These are phyloP conservation scores for Chironomus striatipennis DNA, from an alignment of 1,140 invertebrate species.

Conservation along the genomic window DNA sequence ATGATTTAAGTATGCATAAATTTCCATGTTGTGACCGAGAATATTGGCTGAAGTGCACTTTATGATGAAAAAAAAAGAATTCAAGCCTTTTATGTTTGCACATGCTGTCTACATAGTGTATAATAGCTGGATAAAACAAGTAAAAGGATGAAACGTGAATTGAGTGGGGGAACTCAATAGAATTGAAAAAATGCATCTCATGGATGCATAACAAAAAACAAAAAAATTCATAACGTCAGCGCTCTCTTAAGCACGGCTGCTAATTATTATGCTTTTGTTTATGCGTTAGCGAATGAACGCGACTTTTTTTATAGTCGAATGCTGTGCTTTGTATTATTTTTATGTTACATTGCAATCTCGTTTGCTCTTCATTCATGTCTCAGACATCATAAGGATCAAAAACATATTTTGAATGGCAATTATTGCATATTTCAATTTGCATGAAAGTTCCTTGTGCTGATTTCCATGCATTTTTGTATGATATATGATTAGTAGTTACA, in stretches of 20 bases:
- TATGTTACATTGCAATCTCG: not conserved
- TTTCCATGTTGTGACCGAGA: constrained; percentile 12
- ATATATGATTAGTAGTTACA: too few relatives aligned
- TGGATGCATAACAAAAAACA: too few relatives aligned
- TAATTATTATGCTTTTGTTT: constrained; percentile 15
- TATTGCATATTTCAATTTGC: too few relatives aligned
- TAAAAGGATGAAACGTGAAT: too few relatives aligned
- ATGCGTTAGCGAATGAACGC: constrained; percentile 1
- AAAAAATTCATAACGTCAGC: not conserved
- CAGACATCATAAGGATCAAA: constrained; percentile 8
- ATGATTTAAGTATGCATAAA: constrained; percentile 9
- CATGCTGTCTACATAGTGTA: too few relatives aligned
- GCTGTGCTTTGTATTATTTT: not conserved
- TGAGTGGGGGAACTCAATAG: too few relatives aligned
- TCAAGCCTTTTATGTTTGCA: too few relatives aligned
- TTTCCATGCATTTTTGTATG: too few relatives aligned
- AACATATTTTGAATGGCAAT: not conserved
- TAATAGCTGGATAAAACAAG: too few relatives aligned
- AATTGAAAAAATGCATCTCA: too few relatives aligned
- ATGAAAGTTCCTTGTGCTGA: too few relatives aligned
- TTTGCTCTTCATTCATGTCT: not conserved
- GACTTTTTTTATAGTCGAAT: not conserved
- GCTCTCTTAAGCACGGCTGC: not conserved
- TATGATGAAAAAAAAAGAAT: not conserved
- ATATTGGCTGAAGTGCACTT: constrained; percentile 12